These are phyloP conservation scores for Myrmecophaga tridactyla DNA, from an alignment of 2,113 vertebrate genomes.

Conservation along the genomic window DNA sequence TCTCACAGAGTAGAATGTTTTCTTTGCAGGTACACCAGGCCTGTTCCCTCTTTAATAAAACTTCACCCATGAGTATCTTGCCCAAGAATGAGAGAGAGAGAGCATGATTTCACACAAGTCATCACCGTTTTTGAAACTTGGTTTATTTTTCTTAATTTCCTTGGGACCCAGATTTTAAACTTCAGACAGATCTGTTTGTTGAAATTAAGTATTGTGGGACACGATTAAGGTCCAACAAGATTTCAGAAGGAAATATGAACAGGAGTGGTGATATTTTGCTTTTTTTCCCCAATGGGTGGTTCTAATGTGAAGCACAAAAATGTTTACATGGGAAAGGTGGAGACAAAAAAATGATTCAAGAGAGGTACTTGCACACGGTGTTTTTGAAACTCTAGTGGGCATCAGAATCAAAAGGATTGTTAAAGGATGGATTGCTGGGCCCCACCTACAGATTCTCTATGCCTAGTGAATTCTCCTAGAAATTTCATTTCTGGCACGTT, in stretches of 20 bases:
- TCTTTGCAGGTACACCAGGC: conserved; percentile 74
- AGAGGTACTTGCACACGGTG: fast-evolving
- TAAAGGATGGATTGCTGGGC: fast-evolving
- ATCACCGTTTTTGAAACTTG: conserved; percentile 87
- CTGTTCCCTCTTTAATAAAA: conserved; percentile 83
- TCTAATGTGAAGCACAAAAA: background rate
- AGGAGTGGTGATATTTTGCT: conserved; percentile 79
- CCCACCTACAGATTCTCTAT: background rate
- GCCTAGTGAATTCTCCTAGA: no score
- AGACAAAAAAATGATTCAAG: background rate
- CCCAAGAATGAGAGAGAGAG: conserved; percentile 77
- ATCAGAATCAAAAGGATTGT: background rate
- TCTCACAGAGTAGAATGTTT: conserved; percentile 78
- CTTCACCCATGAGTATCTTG: conserved; percentile 81
- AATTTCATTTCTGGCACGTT: background rate
- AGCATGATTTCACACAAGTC: conserved; percentile 85
- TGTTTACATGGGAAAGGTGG: background rate
- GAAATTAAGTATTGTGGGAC: conserved; percentile 83
- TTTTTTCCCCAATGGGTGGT: conserved; percentile 63
- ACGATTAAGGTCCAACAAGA: conserved; percentile 87
- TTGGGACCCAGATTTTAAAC: conserved; percentile 81
- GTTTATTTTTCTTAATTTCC: conserved; percentile 89
- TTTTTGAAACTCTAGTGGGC: background rate
- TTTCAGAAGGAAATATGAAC: conserved; percentile 84
- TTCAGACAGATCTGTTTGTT: conserved; percentile 84